Percentiles rank a stretch among this genome's conserved stretches.
These are phyloP conservation scores for Zygaena filipendulae DNA, from an alignment of 2,888 invertebrate genomes.

Conservation along the genomic window DNA sequence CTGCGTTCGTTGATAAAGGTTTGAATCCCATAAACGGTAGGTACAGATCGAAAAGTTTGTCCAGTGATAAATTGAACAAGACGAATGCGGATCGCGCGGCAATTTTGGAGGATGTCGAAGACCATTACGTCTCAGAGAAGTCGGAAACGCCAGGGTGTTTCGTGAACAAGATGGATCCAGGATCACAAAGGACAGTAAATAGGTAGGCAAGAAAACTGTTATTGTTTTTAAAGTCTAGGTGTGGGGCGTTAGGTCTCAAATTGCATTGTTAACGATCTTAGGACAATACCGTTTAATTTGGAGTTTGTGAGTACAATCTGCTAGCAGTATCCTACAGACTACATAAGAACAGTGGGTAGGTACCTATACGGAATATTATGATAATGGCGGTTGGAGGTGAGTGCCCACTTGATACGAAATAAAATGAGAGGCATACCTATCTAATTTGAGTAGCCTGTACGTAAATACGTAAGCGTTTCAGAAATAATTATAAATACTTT, in stretches of 20 bases:
- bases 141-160: slow-evolving; percentile 56
- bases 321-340: too few species aligned
- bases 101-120: slow-evolving; percentile 55
- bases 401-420: too few species aligned
- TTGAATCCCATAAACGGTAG: slow-evolving; percentile 43
- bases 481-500: too few species aligned
- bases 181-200: slow-evolving; percentile 27
- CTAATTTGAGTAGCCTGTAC: too few species aligned
- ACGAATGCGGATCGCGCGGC: slow-evolving; percentile 53
- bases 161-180: slow-evolving; percentile 40
- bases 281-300: too few species aligned
- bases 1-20: slow-evolving; percentile 44
- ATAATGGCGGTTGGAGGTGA: too few species aligned
- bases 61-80: slow-evolving; percentile 61
- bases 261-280: slow-evolving; percentile 1
- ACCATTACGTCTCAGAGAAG: slow-evolving; percentile 44
- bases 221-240: slow-evolving; percentile 10
- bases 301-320: too few species aligned
- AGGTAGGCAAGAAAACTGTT: slow-evolving; percentile 35
- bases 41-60: slow-evolving; percentile 57
- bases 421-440: too few species aligned
- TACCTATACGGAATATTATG: too few species aligned
- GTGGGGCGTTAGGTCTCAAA: slow-evolving; percentile 15
- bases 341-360: too few species aligned
- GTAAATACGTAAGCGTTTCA: too few species aligned